These are phyloP conservation scores for Sebastes diploproa DNA, from an alignment of 2,797 vertebrate species.

Conservation along the genomic window DNA sequence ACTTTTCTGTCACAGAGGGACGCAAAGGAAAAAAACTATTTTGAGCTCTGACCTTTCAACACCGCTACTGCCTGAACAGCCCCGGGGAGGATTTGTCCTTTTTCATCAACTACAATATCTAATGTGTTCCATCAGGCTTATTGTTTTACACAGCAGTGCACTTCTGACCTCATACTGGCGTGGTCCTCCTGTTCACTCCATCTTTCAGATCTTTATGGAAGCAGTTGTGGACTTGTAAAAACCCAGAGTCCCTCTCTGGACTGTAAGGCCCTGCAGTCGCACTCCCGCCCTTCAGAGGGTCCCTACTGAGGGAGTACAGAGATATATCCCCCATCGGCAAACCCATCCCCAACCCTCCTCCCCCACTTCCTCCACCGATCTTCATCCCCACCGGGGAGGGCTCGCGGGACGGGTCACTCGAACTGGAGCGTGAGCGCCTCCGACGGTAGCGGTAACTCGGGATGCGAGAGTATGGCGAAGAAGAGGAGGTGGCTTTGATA, in stretches of 20 bases:
- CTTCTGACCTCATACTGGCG: conserved; percentile 85
- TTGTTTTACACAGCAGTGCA: conserved; percentile 2
- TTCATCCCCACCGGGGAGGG: conserved; percentile 89
- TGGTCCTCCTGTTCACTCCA: conserved; percentile 91
- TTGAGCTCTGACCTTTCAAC: conserved; percentile 39
- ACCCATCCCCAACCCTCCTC: conserved; percentile 57
- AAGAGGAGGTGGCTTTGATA: conserved; percentile 88
- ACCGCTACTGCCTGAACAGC: conserved; percentile 16
- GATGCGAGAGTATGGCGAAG: conserved; percentile 91
- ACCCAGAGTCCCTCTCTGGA: conserved; percentile 87
- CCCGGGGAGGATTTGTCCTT: conserved; percentile 18
- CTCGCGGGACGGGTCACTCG: conserved; percentile 91
- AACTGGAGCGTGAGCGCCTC: conserved; percentile 91
- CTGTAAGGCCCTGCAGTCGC: conserved; percentile 87
- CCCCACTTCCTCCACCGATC: conserved; percentile 70
- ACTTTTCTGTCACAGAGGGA: conserved; percentile 25
- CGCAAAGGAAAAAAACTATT: background rate
- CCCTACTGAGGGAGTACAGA: conserved; percentile 90
- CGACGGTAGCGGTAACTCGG: conserved; percentile 92
- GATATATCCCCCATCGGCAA: conserved; percentile 93
- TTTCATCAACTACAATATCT: conserved; percentile 26
- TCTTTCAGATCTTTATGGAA: conserved; percentile 94
- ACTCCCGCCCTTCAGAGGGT: conserved; percentile 84
- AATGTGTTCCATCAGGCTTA: conserved; percentile 18
- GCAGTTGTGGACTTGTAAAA: conserved; percentile 95